A percentile compares a stretch with the other conserved stretches of the same genome.
Conservation (phyloP, 1,140 invertebrate species). For the Orchesella cincta region DNA sequence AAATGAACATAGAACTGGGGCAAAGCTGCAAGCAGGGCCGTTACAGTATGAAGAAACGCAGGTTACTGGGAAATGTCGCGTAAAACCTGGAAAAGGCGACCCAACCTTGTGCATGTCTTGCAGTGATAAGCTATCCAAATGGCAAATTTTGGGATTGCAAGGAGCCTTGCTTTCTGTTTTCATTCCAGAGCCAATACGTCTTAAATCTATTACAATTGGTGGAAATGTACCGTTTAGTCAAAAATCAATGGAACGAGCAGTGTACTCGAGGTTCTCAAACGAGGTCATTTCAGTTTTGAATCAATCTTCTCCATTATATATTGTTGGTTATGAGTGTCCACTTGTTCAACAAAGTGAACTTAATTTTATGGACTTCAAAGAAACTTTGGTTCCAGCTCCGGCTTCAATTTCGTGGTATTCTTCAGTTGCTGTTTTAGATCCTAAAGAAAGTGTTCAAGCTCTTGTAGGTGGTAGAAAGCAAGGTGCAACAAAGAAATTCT, state of each 20-base stretch:
- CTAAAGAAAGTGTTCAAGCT: constrained; percentile 63
- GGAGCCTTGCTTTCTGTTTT: constrained; percentile 75
- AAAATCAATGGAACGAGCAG: constrained; percentile 42
- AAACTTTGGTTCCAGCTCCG: constrained; percentile 45
- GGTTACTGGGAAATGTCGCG: constrained; percentile 71
- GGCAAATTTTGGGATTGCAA: constrained; percentile 78
- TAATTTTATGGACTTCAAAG: constrained; percentile 52
- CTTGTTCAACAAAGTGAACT: constrained; percentile 53
- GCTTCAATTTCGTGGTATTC: constrained; percentile 52
- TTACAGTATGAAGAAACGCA: constrained; percentile 68
- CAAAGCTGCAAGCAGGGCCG: constrained; percentile 61
- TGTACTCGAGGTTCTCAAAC: constrained; percentile 49
- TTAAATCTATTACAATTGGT: constrained; percentile 72
- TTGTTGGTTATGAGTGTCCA: constrained; percentile 47
- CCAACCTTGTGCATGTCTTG: constrained; percentile 86
- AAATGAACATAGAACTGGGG: constrained; percentile 47
- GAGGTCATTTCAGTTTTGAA: constrained; percentile 40
- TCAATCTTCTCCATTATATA: not conserved
- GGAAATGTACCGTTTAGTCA: constrained; percentile 56
- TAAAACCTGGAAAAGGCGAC: constrained; percentile 89
- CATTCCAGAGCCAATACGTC: constrained; percentile 68
- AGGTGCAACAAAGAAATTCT: constrained; percentile 75
- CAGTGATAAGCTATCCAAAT: constrained; percentile 88
- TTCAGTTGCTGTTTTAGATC: constrained; percentile 29
- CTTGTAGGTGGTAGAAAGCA: constrained; percentile 76